phyloP scores from a whole-genome alignment of 2,797 vertebrate species.

The Oryzias sinensis region DNA sequence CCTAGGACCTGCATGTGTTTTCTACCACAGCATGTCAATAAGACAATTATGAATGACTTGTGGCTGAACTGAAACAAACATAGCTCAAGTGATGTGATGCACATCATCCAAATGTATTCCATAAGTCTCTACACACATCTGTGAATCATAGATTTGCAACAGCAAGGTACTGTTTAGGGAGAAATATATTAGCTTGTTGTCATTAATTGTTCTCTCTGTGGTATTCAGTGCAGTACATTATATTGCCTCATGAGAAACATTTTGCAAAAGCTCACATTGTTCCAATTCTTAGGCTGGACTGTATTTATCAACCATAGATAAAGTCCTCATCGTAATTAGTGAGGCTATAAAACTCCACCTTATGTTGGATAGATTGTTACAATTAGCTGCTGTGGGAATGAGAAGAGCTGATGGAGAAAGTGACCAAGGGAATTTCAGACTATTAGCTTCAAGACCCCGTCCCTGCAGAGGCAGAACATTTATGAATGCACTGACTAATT shows the following conservation, averaged over 20 bases:
- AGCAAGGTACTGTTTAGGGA: constrained; percentile 49
- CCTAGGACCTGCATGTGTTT: constrained; percentile 40
- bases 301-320: constrained; percentile 64
- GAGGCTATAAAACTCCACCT: constrained; percentile 12
- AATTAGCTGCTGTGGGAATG: too few species aligned
- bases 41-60: constrained; percentile 24
- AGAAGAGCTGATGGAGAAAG: too few species aligned
- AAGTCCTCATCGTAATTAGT: constrained; percentile 47
- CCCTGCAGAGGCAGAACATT: too few species aligned
- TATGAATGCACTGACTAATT: background rate
- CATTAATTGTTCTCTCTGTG: constrained; percentile 72
- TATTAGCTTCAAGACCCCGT: too few species aligned
- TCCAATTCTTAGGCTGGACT: constrained; percentile 57
- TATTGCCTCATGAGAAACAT: constrained; percentile 60
- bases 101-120: constrained; percentile 3
- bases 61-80: constrained; percentile 17
- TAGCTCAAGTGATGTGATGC: background rate
- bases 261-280: constrained; percentile 73
- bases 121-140: constrained; percentile 16
- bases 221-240: constrained; percentile 69
- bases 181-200: constrained; percentile 64
- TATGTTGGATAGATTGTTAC: background rate
- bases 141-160: constrained; percentile 41
- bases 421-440: too few species aligned
- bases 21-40: constrained; percentile 8